Base-by-base conservation (phyloP, 2,113 vertebrate genomes). In the Oryzias curvinotus region DNA sequence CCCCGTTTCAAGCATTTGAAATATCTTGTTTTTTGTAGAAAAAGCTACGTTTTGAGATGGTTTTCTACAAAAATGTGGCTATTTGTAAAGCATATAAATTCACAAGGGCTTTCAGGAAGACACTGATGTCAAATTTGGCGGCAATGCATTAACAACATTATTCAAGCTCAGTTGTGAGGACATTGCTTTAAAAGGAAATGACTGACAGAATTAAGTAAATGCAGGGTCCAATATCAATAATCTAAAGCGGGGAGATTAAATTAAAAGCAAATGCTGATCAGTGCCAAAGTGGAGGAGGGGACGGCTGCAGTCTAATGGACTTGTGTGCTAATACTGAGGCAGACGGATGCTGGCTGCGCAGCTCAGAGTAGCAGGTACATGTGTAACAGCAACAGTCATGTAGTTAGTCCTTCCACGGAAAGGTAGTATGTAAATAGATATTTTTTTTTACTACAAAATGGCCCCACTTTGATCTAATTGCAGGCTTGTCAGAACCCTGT, bases 101-200 rank as follows among this genome's bases (percentile, higher is more conserved):
- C 19, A 60, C 25, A 43, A 54, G 62, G 71, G 56, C 69, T 44
- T 85, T 77, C 81, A 74, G 81, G 77, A 69, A 80, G 47, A 68
- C 69, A 57, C 15, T 79, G 80, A 80, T 84, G 74, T 63, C 42
- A 43, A 63, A 64, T 70, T 44, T 77, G 85, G 78, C 77, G 41
- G 63, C 52, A 71, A 69, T 65, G 78, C 73, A 72, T 69, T 75
- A 77, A 82, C 71, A 77, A 63, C 62, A 80, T 78, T 77, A 73
- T 68, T 82, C 73, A 75, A 62, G 57, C 75, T 75, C 80, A 59
- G 71, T 62, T 57, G 57, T 55, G 62, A 75, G 68, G 62, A 44
- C 64, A 65, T 61, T 51, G 71, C 67, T 76, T 84, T 73, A 81
- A 86, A 78, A 86, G 81, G 69, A 87, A 87, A 84, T 82, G 59